Conservation (phyloP, 1,140 invertebrate species). For the Patella vulgata region DNA sequence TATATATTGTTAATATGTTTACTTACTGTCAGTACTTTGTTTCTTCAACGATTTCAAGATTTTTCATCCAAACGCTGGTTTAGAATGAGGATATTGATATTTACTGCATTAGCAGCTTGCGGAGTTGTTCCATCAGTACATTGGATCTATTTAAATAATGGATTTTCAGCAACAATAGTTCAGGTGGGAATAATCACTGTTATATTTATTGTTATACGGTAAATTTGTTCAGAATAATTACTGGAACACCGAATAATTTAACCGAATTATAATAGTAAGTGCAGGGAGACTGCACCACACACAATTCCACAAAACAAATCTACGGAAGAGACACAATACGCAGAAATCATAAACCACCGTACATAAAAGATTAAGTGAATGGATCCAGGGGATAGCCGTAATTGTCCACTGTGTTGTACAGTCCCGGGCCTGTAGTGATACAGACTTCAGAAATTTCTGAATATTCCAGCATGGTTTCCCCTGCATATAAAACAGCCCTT, state of each 20-base stretch:
- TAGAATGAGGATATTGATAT: conserved; percentile 75
- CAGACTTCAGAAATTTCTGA: too few relatives aligned
- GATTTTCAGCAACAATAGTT: conserved; percentile 85
- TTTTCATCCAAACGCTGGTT: conserved; percentile 63
- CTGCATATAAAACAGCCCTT: too few relatives aligned
- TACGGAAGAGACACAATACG: too few relatives aligned
- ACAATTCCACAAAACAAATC: too few relatives aligned
- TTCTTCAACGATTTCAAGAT: conserved; percentile 74
- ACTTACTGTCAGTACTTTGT: conserved; percentile 53
- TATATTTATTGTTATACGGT: conserved; percentile 5
- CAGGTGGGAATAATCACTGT: conserved; percentile 71
- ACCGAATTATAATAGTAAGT: too few relatives aligned
- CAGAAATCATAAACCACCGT: neutral
- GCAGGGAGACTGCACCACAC: too few relatives aligned
- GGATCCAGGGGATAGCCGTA: too few relatives aligned
- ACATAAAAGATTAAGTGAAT: neutral
- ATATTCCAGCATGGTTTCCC: too few relatives aligned
- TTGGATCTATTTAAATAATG: conserved; percentile 90
- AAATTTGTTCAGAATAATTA: conserved; percentile 2
- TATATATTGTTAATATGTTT: conserved; percentile 80
- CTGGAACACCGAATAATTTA: neutral
- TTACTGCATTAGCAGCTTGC: conserved; percentile 87
- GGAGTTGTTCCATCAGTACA: conserved; percentile 91
- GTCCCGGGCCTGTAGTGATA: too few relatives aligned
- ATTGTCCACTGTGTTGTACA: too few relatives aligned